Percentiles rank a stretch among this genome's conserved stretches.
These are phyloP conservation scores for Babylonia areolata DNA, from an alignment of 1,140 invertebrate genomes.

Conservation along the genomic window DNA sequence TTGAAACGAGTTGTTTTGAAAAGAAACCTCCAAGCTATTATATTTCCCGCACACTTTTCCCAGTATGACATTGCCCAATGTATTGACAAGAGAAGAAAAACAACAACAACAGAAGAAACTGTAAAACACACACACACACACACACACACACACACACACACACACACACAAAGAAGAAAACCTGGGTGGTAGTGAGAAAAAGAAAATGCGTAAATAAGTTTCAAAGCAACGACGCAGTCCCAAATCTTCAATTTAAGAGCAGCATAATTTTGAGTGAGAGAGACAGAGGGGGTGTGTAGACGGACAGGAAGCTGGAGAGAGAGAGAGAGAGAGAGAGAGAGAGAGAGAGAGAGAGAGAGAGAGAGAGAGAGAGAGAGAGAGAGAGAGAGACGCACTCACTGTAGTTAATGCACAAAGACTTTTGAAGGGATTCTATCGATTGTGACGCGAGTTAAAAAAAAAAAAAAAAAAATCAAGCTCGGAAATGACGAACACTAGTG, in stretches of 20 bases:
- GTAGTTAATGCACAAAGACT: constrained; percentile 41
- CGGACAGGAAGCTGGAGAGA: too few species aligned
- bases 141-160: too few species aligned
- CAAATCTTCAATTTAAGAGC: constrained; percentile 20
- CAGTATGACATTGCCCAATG: too few species aligned
- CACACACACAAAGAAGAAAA: too few species aligned
- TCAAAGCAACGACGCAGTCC: neutral
- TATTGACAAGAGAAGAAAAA: neutral
- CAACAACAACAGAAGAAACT: too few species aligned
- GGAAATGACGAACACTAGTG: constrained; percentile 12
- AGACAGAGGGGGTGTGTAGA: too few species aligned
- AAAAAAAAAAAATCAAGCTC: neutral
- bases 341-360: constrained; percentile 24
- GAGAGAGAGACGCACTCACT: neutral
- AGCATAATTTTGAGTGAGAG: neutral
- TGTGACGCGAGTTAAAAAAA: neutral
- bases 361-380: constrained; percentile 2
- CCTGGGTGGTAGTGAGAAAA: too few species aligned
- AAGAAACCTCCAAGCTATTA: too few species aligned
- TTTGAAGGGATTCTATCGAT: constrained; percentile 24
- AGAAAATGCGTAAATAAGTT: constrained; percentile 13
- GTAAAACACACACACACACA: too few species aligned
- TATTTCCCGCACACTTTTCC: too few species aligned
- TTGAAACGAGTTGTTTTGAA: too few species aligned
- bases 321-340: neutral